These are phyloP conservation scores for Hozukius guyotensis DNA, from an alignment of 2,797 vertebrate species.

Conservation along the genomic window DNA sequence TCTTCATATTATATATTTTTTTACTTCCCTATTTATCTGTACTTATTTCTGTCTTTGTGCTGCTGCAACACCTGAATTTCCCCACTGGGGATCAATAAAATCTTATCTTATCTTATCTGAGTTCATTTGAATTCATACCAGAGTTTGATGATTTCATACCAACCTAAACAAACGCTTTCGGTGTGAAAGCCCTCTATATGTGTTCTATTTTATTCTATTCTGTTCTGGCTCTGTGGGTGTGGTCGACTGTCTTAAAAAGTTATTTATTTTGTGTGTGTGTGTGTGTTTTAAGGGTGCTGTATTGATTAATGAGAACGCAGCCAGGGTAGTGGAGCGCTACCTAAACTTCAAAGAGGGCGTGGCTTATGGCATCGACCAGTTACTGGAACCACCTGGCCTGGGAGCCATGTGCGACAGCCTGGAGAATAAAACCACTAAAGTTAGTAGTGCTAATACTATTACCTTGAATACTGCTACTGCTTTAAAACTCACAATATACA, in stretches of 20 bases:
- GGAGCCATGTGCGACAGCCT: conserved; percentile 86
- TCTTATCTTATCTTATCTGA: too few species aligned
- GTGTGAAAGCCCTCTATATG: background rate
- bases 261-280: conserved; percentile 2
- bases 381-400: conserved; percentile 91
- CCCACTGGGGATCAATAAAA: too few species aligned
- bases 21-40: too few species aligned
- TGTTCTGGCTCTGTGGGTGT: background rate
- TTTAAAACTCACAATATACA: background rate
- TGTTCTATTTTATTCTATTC: background rate
- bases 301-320: conserved; percentile 81
- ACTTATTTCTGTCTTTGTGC: too few species aligned
- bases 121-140: too few species aligned
- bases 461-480: too few species aligned
- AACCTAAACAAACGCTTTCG: background rate
- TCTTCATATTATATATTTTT: too few species aligned
- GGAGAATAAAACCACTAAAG: conserved; percentile 56
- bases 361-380: conserved; percentile 89
- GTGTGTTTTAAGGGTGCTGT: conserved; percentile 85
- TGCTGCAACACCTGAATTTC: too few species aligned
- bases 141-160: too few species aligned
- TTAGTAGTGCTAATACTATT: conserved; percentile 35
- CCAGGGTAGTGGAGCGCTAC: conserved; percentile 85
- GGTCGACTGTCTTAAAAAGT: background rate
- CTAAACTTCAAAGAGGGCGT: conserved; percentile 88